Conservation (phyloP, 2,113 vertebrate species). For the Mellivora capensis region DNA sequence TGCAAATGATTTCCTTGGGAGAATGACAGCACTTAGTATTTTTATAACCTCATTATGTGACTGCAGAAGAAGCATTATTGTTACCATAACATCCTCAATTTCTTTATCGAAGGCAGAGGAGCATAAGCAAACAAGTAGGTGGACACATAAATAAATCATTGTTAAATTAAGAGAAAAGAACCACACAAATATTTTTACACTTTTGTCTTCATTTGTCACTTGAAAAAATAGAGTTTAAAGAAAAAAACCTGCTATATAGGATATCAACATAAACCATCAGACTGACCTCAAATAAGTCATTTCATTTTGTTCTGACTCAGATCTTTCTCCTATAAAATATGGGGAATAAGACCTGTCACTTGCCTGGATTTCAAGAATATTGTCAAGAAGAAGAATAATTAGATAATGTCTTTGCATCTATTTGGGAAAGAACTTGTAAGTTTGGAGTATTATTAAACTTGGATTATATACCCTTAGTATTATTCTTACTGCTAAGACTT, state of each 20-base stretch:
- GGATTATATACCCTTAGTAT: not conserved
- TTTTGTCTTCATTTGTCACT: conserved; percentile 22
- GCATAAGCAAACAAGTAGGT: conserved; percentile 17
- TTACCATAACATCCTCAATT: conserved; percentile 28
- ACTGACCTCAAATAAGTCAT: conserved; percentile 44
- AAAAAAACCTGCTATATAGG: not conserved
- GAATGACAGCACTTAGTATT: conserved; percentile 7
- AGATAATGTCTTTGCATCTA: not conserved
- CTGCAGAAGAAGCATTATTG: not conserved
- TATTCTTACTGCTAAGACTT: conserved; percentile 2
- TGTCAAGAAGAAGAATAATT: not conserved
- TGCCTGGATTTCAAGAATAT: conserved; percentile 31
- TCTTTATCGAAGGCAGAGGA: not conserved
- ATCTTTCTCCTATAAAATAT: conserved; percentile 34
- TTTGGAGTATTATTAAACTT: not conserved
- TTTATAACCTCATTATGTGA: not conserved
- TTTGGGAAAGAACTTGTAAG: not conserved
- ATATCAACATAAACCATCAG: not conserved
- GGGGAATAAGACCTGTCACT: not conserved
- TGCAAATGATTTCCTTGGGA: conserved; percentile 22
- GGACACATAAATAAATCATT: conserved; percentile 31
- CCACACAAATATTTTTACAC: not conserved
- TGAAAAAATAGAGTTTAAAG: conserved; percentile 30
- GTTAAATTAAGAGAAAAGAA: conserved; percentile 29
- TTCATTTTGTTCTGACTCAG: conserved; percentile 4